phyloP scores from a whole-genome alignment of 1,140 invertebrate genomes.

The Delia radicum region DNA sequence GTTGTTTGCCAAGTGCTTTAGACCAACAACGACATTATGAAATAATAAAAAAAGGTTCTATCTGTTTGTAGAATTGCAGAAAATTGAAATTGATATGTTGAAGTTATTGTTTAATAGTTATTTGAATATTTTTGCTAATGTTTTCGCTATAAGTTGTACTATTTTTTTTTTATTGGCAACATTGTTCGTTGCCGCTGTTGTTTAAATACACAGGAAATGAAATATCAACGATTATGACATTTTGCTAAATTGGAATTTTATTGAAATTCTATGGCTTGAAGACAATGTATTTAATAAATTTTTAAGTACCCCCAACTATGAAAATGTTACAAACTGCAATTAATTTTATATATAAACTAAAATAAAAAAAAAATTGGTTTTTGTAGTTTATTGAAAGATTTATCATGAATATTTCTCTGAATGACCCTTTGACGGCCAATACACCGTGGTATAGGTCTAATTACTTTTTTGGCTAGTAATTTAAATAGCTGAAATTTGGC shows the following conservation, averaged over 20 bases:
- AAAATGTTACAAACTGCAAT: too few species aligned
- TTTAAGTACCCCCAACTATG: too few species aligned
- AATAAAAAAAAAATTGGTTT: too few species aligned
- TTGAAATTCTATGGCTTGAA: neutral
- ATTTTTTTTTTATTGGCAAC: neutral
- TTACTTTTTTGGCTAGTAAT: too few species aligned
- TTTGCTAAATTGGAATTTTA: slow-evolving; percentile 13
- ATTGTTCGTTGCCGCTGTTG: neutral
- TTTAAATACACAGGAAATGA: neutral
- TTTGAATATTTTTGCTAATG: neutral
- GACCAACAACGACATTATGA: neutral
- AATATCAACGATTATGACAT: slow-evolving; percentile 15
- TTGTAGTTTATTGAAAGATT: too few species aligned
- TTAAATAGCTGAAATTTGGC: too few species aligned
- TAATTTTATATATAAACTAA: too few species aligned
- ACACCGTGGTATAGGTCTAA: too few species aligned
- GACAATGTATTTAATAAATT: neutral
- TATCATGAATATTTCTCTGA: too few species aligned
- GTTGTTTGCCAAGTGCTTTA: neutral
- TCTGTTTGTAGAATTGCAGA: neutral
- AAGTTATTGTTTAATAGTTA: slow-evolving; percentile 3
- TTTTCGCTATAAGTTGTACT: neutral
- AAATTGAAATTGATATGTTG: slow-evolving; percentile 21
- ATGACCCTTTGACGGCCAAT: too few species aligned
- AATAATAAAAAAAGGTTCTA: neutral